Evolutionary conservation across 2,113 vertebrate species (phyloP).

Genomic region (Sula dactylatra): DNA sequence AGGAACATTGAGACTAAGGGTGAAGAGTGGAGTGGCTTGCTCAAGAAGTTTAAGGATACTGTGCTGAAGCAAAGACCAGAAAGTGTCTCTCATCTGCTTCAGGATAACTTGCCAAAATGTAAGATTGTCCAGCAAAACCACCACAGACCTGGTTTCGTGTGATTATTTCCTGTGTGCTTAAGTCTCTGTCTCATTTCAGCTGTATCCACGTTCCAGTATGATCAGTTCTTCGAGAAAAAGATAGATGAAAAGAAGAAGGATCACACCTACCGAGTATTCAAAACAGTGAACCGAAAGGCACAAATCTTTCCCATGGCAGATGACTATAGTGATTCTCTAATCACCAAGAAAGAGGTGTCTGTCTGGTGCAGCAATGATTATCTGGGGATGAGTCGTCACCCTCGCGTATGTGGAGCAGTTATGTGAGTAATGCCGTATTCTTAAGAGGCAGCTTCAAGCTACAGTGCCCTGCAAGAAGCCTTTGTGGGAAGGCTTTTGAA

Average conservation of each 20-base stretch:
- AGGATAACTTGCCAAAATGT: slow-evolving; percentile 94
- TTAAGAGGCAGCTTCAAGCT: background rate
- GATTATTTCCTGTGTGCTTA: background rate
- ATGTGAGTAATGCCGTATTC: slow-evolving; percentile 77
- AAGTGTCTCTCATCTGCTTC: slow-evolving; percentile 89
- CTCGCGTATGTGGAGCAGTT: slow-evolving; percentile 85
- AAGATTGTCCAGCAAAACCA: slow-evolving; percentile 27
- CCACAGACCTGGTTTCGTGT: background rate
- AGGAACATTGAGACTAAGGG: slow-evolving; percentile 27
- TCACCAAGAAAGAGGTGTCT: slow-evolving; percentile 85
- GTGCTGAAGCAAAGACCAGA: slow-evolving; percentile 87
- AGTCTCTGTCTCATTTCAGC: slow-evolving; percentile 48
- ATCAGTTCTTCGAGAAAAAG: slow-evolving; percentile 93
- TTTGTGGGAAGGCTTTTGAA: background rate
- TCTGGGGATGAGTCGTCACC: slow-evolving; percentile 96
- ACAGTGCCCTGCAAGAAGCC: background rate
- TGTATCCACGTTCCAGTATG: slow-evolving; percentile 89
- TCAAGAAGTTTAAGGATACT: slow-evolving; percentile 81
- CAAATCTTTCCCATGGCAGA: slow-evolving; percentile 93
- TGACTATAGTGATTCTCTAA: slow-evolving; percentile 82
- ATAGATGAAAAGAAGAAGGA: slow-evolving; percentile 94
- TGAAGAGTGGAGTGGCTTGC: slow-evolving; percentile 65
- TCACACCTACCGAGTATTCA: slow-evolving; percentile 95
- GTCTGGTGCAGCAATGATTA: slow-evolving; percentile 99
- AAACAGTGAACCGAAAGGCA: slow-evolving; percentile 92